Conservation (phyloP, 2,797 vertebrate genomes). For the Premnoplex brunnescens region DNA sequence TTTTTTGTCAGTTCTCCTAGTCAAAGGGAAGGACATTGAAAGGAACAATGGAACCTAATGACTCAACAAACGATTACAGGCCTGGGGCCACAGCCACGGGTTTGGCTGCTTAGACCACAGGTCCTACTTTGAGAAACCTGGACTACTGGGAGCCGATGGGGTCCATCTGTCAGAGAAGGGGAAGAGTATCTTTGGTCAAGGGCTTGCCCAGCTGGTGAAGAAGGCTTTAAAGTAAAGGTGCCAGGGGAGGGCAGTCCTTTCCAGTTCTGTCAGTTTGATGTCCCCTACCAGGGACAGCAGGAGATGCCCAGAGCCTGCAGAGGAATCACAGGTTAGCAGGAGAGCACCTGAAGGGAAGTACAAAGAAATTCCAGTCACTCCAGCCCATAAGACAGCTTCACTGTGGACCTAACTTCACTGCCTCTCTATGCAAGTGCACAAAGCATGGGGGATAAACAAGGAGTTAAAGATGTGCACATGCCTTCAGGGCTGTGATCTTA, state of each 20-base stretch:
- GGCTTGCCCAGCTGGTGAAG: not conserved
- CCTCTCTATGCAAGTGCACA: not conserved
- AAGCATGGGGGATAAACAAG: not conserved
- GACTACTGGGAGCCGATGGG: not conserved
- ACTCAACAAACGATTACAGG: not conserved
- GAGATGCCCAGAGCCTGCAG: not conserved
- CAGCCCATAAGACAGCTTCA: not conserved
- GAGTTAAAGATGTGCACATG: not conserved
- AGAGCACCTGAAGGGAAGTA: not conserved
- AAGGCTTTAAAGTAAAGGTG: not conserved
- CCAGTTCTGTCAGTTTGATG: not conserved
- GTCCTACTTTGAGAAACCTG: not conserved
- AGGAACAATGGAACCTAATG: not conserved
- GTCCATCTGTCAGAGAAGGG: not conserved
- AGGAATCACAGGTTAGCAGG: not conserved
- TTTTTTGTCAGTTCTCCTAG: not conserved
- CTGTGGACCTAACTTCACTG: not conserved
- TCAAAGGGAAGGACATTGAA: not conserved
- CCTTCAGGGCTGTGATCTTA: not conserved
- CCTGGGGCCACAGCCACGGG: not conserved
- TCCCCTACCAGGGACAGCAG: not conserved
- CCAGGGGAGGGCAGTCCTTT: not conserved
- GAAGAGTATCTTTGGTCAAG: not conserved
- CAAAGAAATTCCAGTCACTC: not conserved
- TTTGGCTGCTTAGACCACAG: accelerated